Evolutionary conservation across 2,888 invertebrate genomes (phyloP).

Genomic region (Tanypteryx hageni): DNA sequence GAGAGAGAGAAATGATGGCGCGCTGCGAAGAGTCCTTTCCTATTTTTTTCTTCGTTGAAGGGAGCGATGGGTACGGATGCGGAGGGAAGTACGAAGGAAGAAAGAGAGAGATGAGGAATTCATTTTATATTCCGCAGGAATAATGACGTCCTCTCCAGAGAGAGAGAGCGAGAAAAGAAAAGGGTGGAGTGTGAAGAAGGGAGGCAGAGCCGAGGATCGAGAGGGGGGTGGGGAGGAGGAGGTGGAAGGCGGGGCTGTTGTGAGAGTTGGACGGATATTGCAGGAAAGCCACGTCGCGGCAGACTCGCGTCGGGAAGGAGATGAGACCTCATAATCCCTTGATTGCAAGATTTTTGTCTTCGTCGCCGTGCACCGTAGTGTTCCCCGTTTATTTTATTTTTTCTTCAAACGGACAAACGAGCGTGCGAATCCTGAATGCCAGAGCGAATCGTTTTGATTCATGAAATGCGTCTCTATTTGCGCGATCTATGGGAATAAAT

Average conservation of each 20-base stretch:
- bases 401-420: neutral
- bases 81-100: neutral
- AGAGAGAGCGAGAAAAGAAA: neutral
- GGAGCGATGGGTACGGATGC: neutral
- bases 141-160: slow-evolving; percentile 4
- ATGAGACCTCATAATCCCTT: neutral
- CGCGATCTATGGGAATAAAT: too few relatives aligned
- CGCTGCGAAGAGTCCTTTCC: neutral
- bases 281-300: neutral
- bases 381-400: neutral
- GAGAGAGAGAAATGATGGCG: neutral
- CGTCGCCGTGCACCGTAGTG: neutral
- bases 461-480: neutral
- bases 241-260: too few relatives aligned
- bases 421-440: neutral
- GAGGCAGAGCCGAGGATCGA: neutral
- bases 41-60: neutral
- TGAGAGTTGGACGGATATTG: neutral
- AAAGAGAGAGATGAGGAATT: neutral
- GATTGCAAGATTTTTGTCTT: neutral
- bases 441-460: neutral
- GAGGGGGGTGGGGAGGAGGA: too few relatives aligned
- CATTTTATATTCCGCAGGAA: neutral
- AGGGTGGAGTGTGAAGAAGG: neutral
- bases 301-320: too few relatives aligned